Base-by-base conservation (phyloP, 2,113 vertebrate genomes). In the Hepsetus odoe region DNA sequence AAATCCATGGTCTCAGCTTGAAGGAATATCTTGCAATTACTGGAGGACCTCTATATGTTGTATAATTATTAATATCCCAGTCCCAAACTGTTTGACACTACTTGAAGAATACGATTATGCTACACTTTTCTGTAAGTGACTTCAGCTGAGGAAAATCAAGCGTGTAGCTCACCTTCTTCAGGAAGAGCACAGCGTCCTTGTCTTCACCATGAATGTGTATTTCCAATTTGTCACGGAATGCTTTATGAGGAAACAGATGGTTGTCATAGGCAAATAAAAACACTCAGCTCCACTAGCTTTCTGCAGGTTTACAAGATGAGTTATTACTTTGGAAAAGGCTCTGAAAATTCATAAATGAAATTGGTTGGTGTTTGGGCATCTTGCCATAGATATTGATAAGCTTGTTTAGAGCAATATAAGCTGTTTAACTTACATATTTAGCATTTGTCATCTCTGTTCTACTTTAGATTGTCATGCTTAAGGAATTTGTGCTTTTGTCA, bases 1-100 rank as follows among this genome's bases (percentile, higher is more conserved):
- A 84, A 87, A 85, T 87, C 33, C 84, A 82, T 74, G 76, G 85
- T 88, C 85, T 88, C 84, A 79, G 87, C 86, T 86, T 86, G 78
- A 86, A 87, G 86, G 89, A 85, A 89, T 85, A 80, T 86, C 58
- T 74, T 79, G 82, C 83, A 87, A 85, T 88, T 89, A 90, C 87
- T 81, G 71, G 46, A 82, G 65, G 70, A 79, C 82, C 83, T 86
- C 85, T 85, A 80, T 81, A 3, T 70, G 82, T 73, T 88, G 79
- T 88, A 90, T 85, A 82, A 86, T 77, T 87, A 88, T 77, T 85
- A 88, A 86, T 83, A 81, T 75, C 87, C 77, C 82, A 70, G 72
- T 80, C 64, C 66, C 66, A 80, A 76, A 84, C 18, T 33, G 35
- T 79, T 56, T 84, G 81, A 33, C 77, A 66, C 82, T 65, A 72